Evolutionary conservation across 2,888 invertebrate genomes (phyloP), one percentile per base, ranked within the genome.

Genomic region (Phortica okadai): DNA sequence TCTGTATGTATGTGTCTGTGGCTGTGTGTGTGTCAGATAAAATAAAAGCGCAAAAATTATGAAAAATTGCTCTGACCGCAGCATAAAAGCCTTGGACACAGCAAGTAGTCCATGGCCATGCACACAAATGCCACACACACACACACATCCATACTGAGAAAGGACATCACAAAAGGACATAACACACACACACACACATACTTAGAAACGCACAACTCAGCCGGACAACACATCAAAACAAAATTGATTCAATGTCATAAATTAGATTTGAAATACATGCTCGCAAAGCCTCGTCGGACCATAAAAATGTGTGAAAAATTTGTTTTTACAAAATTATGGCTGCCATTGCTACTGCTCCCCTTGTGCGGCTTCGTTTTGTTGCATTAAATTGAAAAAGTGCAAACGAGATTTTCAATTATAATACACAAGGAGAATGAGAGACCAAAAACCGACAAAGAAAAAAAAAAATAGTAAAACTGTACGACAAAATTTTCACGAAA

Each of bases 221-320:
- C 42, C 62, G 59, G 59, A 2, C 21, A 59, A 64, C 69, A 45
- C 44, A 45, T 16, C 69, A 69, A 70, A 77, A 79, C 72, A 78
- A 82, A 85, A 85, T 85, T 85, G 87, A 85, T 85, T 88, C 86
- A 87, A 83, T 85, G 88, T 87, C 85, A 88, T 85, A 85, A 88
- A 85, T 85, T 85, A 88, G 87, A 87, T 85, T 88, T 88, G 87
- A 88, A 85, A 85, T 85, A 79, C 83, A 87, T 81, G 77, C 84
- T 85, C 82, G 80, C 80, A 82, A 82, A 11, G 5, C 14, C 56
- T 56, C 62, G 16, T 8, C 70, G 73, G 16, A 44, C 69, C 84
- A 86, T 86, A 86, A 82, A 85, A 85, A 84, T 88, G 86, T 87
- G 82, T 81, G 82, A 80, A 79, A 81, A 80, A 79, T 82, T 88